These are phyloP conservation scores for Pecten maximus DNA, from an alignment of 2,888 invertebrate genomes.

Conservation along the genomic window DNA sequence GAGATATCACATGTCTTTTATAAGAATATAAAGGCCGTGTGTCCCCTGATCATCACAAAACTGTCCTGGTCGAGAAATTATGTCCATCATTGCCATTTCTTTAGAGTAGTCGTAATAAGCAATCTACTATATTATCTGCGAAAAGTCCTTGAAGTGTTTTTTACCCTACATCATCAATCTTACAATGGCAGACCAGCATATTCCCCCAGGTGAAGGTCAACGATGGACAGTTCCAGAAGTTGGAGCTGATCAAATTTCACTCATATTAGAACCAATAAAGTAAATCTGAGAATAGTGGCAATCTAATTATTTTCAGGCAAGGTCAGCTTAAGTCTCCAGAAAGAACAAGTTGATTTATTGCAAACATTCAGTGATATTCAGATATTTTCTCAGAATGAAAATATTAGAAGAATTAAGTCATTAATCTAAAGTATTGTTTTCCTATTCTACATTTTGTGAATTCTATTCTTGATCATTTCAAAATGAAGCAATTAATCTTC, in stretches of 20 bases:
- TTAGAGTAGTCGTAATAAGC: background rate
- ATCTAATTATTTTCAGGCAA: background rate
- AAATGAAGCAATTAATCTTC: no score
- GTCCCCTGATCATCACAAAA: background rate
- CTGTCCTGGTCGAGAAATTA: background rate
- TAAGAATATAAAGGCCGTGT: background rate
- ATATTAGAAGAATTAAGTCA: no score
- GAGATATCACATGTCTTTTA: background rate
- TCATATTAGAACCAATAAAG: background rate
- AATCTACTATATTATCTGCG: background rate
- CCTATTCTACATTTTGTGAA: no score
- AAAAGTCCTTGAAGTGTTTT: background rate
- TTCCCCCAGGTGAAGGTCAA: background rate
- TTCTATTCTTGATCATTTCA: no score
- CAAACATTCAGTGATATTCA: no score
- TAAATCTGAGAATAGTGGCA: background rate
- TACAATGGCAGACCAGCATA: background rate
- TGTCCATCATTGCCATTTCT: background rate
- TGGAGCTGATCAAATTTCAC: background rate
- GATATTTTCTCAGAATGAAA: no score
- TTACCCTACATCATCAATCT: background rate
- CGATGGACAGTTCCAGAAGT: background rate
- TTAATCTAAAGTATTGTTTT: no score
- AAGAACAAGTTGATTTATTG: background rate
- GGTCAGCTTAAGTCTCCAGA: background rate